Evolutionary conservation across 2,113 vertebrate species (phyloP).

Genomic region (Galbula dea): DNA sequence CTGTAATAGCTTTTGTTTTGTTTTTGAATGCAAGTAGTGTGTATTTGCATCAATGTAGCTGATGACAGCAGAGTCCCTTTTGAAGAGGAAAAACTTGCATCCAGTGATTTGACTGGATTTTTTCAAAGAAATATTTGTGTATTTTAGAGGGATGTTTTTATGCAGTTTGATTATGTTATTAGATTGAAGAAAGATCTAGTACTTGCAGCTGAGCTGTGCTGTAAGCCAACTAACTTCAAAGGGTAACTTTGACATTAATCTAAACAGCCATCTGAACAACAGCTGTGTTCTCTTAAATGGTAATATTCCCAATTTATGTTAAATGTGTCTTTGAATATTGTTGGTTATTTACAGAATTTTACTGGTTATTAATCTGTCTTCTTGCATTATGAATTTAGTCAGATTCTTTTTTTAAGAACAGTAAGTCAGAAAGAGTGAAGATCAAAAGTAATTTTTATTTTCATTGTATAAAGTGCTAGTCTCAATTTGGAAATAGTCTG

Average conservation of each 20-base stretch:
- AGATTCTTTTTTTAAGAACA: background rate
- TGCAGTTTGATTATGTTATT: background rate
- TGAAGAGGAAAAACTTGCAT: background rate
- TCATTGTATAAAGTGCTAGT: background rate
- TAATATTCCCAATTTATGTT: background rate
- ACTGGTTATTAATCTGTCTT: background rate
- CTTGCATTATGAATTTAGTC: background rate
- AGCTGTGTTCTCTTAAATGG: background rate
- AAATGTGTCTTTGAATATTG: background rate
- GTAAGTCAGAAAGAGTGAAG: background rate
- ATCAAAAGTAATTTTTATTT: background rate
- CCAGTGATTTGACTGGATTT: background rate
- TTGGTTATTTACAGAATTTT: background rate
- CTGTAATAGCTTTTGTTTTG: background rate
- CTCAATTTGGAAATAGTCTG: background rate
- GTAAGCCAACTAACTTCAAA: background rate
- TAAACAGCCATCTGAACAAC: background rate
- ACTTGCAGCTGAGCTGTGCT: background rate
- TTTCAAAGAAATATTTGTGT: background rate
- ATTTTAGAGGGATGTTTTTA: background rate
- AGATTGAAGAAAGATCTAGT: background rate
- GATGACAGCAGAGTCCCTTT: background rate
- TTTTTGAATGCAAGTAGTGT: background rate
- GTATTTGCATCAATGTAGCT: background rate
- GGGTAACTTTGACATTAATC: background rate